Evolutionary conservation across 2,888 invertebrate genomes (phyloP).

Genomic region (Drosophila prolongata): DNA sequence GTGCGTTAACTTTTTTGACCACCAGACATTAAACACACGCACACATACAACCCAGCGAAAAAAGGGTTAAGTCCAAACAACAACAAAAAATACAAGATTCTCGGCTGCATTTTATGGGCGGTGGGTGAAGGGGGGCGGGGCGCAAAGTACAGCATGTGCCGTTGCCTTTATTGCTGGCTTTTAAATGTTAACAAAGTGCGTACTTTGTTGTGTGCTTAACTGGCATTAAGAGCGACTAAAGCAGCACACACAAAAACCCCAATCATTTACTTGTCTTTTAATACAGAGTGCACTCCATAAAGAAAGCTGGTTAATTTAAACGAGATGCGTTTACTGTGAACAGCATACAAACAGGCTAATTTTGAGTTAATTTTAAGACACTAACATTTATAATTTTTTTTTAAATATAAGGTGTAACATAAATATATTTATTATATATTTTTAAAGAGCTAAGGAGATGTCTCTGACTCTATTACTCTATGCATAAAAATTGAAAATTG

Average conservation of each 20-base stretch:
- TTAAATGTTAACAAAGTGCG: conserved; percentile 70
- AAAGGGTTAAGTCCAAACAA: conserved; percentile 17
- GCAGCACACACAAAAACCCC: conserved; percentile 10
- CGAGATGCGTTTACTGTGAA: background rate
- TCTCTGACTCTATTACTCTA: too few species aligned
- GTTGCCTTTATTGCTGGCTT: conserved; percentile 59
- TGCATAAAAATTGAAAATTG: too few species aligned
- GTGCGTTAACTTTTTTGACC: conserved; percentile 23
- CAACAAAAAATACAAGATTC: conserved; percentile 12
- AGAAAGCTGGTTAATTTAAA: background rate
- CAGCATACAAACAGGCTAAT: conserved; percentile 5
- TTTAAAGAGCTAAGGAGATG: too few species aligned
- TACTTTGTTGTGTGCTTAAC: conserved; percentile 55
- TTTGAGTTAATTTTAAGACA: background rate
- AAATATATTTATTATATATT: too few species aligned
- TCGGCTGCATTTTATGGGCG: conserved; percentile 38
- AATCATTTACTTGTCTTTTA: conserved; percentile 42
- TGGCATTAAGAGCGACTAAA: conserved; percentile 36
- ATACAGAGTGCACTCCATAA: conserved; percentile 24
- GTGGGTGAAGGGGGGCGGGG: background rate
- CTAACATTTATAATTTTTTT: too few species aligned
- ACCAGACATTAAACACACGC: conserved; percentile 26
- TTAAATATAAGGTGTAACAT: too few species aligned
- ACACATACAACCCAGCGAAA: background rate
- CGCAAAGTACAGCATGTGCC: conserved; percentile 37